Evolutionary conservation across 1,140 invertebrate genomes (phyloP).

Genomic region (Lasioglossum albipes): DNA sequence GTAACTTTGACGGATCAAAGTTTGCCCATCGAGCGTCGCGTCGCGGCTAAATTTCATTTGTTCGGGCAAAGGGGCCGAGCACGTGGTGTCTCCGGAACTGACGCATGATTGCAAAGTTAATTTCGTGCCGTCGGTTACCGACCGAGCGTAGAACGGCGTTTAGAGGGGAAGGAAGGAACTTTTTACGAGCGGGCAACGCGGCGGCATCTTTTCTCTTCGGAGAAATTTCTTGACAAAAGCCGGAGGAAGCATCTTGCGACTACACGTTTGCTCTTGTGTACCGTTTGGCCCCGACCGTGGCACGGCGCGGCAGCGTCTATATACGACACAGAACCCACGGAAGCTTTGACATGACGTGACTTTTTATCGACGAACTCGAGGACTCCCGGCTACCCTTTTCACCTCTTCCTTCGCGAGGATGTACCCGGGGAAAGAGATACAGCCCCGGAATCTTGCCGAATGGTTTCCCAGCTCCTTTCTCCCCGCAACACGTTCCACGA

Average conservation of each 20-base stretch:
- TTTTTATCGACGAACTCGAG: constrained; percentile 44
- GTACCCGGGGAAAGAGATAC: constrained; percentile 9
- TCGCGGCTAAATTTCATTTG: constrained; percentile 1
- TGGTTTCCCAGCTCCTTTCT: constrained; percentile 25
- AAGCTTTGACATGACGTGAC: constrained; percentile 25
- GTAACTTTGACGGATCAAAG: not conserved
- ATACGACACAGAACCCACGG: not conserved
- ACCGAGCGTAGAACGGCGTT: not conserved
- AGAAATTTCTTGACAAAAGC: constrained; percentile 25
- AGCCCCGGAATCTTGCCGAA: not conserved
- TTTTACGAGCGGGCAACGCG: not conserved
- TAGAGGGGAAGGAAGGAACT: not conserved
- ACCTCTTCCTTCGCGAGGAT: constrained; percentile 5
- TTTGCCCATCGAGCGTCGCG: not conserved
- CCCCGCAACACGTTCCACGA: constrained; percentile 33
- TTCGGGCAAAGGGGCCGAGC: not conserved
- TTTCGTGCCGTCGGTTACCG: not conserved
- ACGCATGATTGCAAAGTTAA: constrained; percentile 29
- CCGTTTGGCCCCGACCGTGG: not conserved
- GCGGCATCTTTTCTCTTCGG: not conserved
- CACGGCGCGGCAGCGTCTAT: not conserved
- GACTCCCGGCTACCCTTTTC: constrained; percentile 15
- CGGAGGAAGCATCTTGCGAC: constrained; percentile 2
- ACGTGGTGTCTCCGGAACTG: not conserved
- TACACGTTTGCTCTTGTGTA: constrained; percentile 20